phyloP scores from a whole-genome alignment of 1,140 invertebrate genomes.

The Hyles vespertilio region DNA sequence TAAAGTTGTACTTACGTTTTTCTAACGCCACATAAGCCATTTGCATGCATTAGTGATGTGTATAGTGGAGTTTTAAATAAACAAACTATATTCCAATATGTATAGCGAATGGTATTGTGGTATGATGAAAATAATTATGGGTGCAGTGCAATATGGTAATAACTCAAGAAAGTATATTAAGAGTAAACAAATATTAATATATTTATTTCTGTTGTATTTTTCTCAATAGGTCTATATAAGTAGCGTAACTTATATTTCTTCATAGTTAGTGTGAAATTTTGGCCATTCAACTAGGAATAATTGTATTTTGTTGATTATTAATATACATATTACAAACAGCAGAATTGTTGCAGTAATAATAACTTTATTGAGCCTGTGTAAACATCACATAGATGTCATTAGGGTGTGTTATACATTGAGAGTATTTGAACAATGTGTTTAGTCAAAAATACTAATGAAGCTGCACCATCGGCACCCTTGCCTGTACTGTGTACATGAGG shows the following conservation, averaged over 20 bases:
- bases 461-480: slow-evolving; percentile 32
- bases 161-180: slow-evolving; percentile 11
- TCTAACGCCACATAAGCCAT: slow-evolving; percentile 26
- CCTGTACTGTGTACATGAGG: slow-evolving; percentile 7
- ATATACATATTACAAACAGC: too few relatives aligned
- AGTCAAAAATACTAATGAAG: slow-evolving; percentile 32
- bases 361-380: too few relatives aligned
- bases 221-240: slow-evolving; percentile 3
- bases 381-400: slow-evolving; percentile 38
- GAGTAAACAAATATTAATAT: slow-evolving; percentile 1
- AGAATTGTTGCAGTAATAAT: too few relatives aligned
- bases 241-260: slow-evolving; percentile 3
- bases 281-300: slow-evolving; percentile 12
- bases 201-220: slow-evolving; percentile 5
- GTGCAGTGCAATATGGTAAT: slow-evolving; percentile 59
- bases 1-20: slow-evolving; percentile 40
- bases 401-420: slow-evolving; percentile 35
- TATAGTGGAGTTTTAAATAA: slow-evolving; percentile 14
- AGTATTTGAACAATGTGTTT: too few relatives aligned
- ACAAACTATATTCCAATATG: slow-evolving; percentile 18
- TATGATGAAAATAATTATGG: slow-evolving; percentile 30
- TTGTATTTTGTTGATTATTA: too few relatives aligned
- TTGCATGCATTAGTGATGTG: slow-evolving; percentile 18
- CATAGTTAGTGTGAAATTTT: slow-evolving; percentile 10
- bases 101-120: slow-evolving; percentile 38